Evolutionary conservation across 2,888 invertebrate species (phyloP).

Genomic region (Tenthredo mesomela): DNA sequence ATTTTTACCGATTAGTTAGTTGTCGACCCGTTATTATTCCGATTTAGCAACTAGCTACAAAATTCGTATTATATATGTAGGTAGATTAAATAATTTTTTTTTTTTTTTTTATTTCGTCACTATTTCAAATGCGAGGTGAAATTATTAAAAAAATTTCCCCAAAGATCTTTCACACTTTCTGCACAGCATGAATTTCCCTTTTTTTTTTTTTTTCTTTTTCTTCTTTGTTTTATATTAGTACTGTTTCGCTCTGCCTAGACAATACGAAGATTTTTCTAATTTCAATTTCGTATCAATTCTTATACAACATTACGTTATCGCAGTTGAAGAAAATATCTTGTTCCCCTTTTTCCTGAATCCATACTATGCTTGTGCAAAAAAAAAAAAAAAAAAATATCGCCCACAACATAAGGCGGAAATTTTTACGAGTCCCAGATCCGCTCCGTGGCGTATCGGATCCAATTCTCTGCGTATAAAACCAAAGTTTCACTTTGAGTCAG

Average conservation of each 20-base stretch:
- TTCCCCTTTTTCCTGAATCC: not conserved
- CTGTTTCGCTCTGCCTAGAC: not conserved
- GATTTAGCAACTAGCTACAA: slow-evolving; percentile 5
- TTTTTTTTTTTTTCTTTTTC: not conserved
- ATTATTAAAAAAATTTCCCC: not conserved
- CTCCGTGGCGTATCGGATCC: not conserved
- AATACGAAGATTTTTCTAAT: not conserved
- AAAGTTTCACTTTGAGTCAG: slow-evolving; percentile 10
- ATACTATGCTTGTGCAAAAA: not conserved
- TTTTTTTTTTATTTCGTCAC: too few relatives aligned
- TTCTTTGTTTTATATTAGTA: not conserved
- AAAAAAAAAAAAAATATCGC: not conserved
- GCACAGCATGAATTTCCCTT: not conserved
- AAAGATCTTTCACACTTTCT: slow-evolving; percentile 39
- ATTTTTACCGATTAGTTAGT: slow-evolving; percentile 37
- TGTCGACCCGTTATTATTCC: slow-evolving; percentile 32
- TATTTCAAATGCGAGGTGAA: not conserved
- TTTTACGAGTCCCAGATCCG: not conserved
- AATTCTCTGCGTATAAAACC: slow-evolving; percentile 20
- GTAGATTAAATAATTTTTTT: too few relatives aligned
- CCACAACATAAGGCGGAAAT: not conserved
- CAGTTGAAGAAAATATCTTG: not conserved
- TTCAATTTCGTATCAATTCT: not conserved
- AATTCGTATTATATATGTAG: too few relatives aligned
- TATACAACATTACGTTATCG: not conserved